These are phyloP conservation scores for Gambusia affinis DNA, from an alignment of 2,113 vertebrate genomes.

Conservation along the genomic window DNA sequence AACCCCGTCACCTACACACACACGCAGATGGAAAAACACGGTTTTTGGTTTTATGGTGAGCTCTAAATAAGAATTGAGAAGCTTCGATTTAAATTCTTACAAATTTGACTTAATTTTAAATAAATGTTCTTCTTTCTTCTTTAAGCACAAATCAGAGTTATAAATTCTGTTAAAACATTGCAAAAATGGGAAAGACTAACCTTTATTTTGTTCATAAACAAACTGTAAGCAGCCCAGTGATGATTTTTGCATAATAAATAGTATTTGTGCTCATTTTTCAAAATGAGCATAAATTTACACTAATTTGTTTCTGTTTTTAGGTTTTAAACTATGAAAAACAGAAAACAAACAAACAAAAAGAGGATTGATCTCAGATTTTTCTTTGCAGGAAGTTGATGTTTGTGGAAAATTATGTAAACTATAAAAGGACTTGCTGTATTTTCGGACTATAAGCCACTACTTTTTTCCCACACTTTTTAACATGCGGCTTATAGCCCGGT, in stretches of 20 bases:
- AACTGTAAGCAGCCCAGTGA: slow-evolving; percentile 8
- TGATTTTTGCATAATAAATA: slow-evolving; percentile 7
- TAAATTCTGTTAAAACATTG: slow-evolving; percentile 13
- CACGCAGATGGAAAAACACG: slow-evolving; percentile 14
- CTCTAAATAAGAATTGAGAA: not conserved
- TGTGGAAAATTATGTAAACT: too few relatives aligned
- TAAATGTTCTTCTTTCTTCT: slow-evolving; percentile 25
- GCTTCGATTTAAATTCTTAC: not conserved
- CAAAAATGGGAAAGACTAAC: slow-evolving; percentile 13
- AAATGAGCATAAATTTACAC: too few relatives aligned
- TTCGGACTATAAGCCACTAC: too few relatives aligned
- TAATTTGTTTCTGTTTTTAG: not conserved
- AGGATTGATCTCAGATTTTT: too few relatives aligned
- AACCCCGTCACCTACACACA: slow-evolving; percentile 90
- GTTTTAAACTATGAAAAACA: too few relatives aligned
- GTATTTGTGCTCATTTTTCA: not conserved
- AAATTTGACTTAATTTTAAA: slow-evolving; percentile 30
- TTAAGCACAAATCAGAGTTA: slow-evolving; percentile 10
- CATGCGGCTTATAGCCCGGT: too few relatives aligned
- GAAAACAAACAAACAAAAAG: too few relatives aligned
- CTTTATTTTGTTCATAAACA: slow-evolving; percentile 12
- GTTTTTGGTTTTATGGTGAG: too few relatives aligned
- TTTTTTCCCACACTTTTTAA: too few relatives aligned
- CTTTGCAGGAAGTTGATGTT: too few relatives aligned
- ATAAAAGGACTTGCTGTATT: too few relatives aligned